Conservation (phyloP, 2,113 vertebrate genomes). For the Daphoenositta chrysoptera region DNA sequence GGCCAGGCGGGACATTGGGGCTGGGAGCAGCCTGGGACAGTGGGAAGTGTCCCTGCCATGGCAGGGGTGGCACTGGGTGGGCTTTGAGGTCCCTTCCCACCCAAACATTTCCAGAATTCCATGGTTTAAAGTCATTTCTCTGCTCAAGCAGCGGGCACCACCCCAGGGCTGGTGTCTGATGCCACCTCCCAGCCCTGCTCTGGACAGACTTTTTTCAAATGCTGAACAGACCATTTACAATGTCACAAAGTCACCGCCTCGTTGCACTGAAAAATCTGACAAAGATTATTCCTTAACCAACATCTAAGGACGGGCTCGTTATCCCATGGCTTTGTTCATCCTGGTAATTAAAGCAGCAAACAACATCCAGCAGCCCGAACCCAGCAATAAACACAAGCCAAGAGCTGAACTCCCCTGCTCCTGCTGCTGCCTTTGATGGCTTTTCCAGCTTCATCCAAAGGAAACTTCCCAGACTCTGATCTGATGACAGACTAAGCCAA, state of each 20-base stretch:
- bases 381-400: not conserved
- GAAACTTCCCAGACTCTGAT: not conserved
- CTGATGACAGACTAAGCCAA: not conserved
- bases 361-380: not conserved
- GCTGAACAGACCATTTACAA: accelerated
- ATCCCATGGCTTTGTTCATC: not conserved
- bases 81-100: not conserved
- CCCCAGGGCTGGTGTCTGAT: not conserved
- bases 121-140: not conserved
- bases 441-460: not conserved
- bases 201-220: not conserved
- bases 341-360: not conserved
- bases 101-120: not conserved
- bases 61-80: accelerated
- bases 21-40: not conserved
- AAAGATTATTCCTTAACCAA: not conserved
- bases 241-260: not conserved
- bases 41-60: not conserved
- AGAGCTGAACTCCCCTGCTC: not conserved
- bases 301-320: not conserved
- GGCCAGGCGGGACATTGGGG: accelerated
- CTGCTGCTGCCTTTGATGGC: not conserved
- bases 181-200: not conserved
- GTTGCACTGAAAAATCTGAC: not conserved
- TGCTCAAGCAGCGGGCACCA: not conserved